Base-by-base conservation (phyloP, 2,113 vertebrate genomes). In the Asarcornis scutulata region DNA sequence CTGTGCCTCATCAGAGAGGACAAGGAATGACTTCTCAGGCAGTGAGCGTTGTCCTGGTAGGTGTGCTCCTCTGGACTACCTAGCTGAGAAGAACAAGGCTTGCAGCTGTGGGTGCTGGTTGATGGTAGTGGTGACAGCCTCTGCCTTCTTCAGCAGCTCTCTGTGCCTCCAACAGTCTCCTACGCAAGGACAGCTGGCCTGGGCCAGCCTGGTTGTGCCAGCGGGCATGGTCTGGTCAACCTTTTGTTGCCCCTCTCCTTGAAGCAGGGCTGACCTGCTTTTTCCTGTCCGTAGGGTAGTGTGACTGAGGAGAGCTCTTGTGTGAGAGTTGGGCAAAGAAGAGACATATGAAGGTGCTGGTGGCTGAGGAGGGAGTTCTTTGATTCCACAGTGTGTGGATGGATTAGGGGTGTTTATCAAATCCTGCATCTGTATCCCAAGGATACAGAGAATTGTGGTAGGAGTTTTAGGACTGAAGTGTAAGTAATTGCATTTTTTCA, bases 341-440 rank as follows among this genome's bases (percentile, higher is more conserved):
- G 62, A 27, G 27, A 38, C 1, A 14, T 27, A 16, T 48, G 50
- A 38, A 26, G 69, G 27, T n/a, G 13, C 69, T 56, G 59, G 13
- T 38, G 59, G 50, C 71, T 3, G 3, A n/a, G 22, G 38, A 40
- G 3, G n/a, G 52, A 58, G 42, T 18, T 6, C 6, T 42, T n/a
- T n/a, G 42, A 42, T 44, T 50, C 31, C 4, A 15, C 1, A 27
- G 11, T 25, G 38, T 10, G 9, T 58, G 11, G 31, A 20, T 32
- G 18, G 31, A 21, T 18, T 18, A 8, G 13, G 48, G 32, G 12
- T 5, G 18, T 31, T 42, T 25, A 22, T n/a, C 18, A n/a, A 46
- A 23, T 29, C 32, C 40, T 1, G 0, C 11, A 7, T 34, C 58
- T 8, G 15, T 6, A 6, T 6, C 26, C 36, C 0, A 1, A 42